phyloP scores from a whole-genome alignment of 1,140 invertebrate genomes.

The Aradophagus sp. region DNA sequence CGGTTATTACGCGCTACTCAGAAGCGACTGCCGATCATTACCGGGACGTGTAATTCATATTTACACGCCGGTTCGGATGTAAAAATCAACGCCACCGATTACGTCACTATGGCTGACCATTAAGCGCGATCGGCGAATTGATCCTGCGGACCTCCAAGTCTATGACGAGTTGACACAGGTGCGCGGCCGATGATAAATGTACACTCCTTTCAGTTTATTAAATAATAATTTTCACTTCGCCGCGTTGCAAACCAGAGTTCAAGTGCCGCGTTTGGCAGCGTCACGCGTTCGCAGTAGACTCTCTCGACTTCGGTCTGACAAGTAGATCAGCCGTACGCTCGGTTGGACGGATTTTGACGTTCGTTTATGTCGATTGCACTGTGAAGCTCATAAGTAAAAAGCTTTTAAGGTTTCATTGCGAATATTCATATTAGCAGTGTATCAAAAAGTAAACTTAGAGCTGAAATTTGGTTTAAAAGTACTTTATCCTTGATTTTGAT shows the following conservation, averaged over 20 bases:
- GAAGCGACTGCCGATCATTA: slow-evolving; percentile 29
- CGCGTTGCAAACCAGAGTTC: no score
- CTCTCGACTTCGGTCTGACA: slow-evolving; percentile 31
- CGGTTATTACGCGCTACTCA: slow-evolving; percentile 43
- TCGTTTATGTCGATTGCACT: background rate
- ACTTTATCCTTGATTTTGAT: background rate
- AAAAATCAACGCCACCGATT: slow-evolving; percentile 25
- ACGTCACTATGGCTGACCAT: slow-evolving; percentile 28
- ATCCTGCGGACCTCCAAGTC: no score
- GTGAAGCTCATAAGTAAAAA: no score
- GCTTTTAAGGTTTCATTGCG: no score
- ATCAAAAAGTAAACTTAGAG: no score
- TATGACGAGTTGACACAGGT: no score
- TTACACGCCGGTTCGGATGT: slow-evolving; percentile 14
- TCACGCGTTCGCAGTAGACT: slow-evolving; percentile 33
- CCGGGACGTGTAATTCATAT: slow-evolving; percentile 45
- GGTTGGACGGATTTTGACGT: slow-evolving; percentile 16
- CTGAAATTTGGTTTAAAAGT: background rate
- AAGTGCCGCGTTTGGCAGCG: no score
- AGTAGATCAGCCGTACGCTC: slow-evolving; percentile 31
- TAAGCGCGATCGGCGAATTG: slow-evolving; percentile 5
- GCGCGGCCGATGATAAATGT: no score
- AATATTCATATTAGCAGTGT: no score
- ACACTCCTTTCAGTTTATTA: no score
- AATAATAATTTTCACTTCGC: no score